These are phyloP conservation scores for Agrotis clavis DNA, from an alignment of 2,888 invertebrate genomes.

Conservation along the genomic window DNA sequence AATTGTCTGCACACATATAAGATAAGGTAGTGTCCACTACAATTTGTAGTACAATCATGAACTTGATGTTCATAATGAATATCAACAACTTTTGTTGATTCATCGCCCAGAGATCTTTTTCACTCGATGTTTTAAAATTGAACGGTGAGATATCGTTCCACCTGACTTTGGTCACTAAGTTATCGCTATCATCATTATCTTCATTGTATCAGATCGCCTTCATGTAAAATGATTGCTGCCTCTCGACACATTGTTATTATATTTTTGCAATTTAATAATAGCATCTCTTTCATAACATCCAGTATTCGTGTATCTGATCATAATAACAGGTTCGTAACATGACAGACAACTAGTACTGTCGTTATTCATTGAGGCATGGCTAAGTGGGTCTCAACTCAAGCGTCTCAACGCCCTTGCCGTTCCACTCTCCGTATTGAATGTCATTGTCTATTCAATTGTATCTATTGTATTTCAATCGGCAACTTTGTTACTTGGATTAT, in stretches of 20 bases:
- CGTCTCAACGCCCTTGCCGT: slow-evolving; percentile 71
- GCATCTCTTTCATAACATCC: slow-evolving; percentile 30
- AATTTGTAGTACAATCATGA: slow-evolving; percentile 50
- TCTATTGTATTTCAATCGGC: slow-evolving; percentile 70
- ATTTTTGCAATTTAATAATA: slow-evolving; percentile 9
- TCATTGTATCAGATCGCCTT: not conserved
- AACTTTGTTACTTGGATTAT: slow-evolving; percentile 54
- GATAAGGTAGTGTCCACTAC: slow-evolving; percentile 15
- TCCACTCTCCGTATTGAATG: slow-evolving; percentile 73
- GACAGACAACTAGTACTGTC: slow-evolving; percentile 49
- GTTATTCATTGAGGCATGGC: slow-evolving; percentile 59
- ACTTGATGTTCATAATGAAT: slow-evolving; percentile 42
- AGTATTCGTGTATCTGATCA: slow-evolving; percentile 42
- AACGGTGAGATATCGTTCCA: not conserved
- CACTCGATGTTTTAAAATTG: slow-evolving; percentile 16
- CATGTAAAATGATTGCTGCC: not conserved
- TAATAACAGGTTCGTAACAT: slow-evolving; percentile 55
- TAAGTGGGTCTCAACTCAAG: slow-evolving; percentile 63
- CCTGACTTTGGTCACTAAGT: not conserved
- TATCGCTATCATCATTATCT: not conserved
- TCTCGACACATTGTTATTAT: slow-evolving; percentile 4
- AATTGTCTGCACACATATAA: slow-evolving; percentile 13
- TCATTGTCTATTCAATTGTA: slow-evolving; percentile 76
- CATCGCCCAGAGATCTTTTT: slow-evolving; percentile 26
- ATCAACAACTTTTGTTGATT: slow-evolving; percentile 43